phyloP scores from a whole-genome alignment of 2,797 vertebrate genomes.

The Urocyon cinereoargenteus region DNA sequence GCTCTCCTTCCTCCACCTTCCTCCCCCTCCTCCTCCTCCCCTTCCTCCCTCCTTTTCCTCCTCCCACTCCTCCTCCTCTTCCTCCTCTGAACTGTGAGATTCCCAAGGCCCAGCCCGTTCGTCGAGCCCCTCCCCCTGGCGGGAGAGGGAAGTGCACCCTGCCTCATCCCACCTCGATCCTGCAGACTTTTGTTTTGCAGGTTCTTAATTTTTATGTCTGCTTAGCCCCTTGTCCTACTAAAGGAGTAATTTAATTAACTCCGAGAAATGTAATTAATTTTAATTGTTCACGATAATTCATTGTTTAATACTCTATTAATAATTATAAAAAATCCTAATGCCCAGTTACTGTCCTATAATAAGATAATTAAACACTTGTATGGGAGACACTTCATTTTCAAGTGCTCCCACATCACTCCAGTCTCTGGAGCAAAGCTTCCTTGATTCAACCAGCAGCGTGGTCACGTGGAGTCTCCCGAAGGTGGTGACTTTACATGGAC shows the following conservation, averaged over 20 bases:
- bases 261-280: conserved; percentile 89
- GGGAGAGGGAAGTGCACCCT: neutral
- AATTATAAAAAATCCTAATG: conserved; percentile 80
- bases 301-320: conserved; percentile 87
- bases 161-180: accelerated
- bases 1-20: neutral
- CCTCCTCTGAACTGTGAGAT: accelerated
- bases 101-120: neutral
- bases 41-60: neutral
- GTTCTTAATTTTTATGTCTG: conserved; percentile 74
- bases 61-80: neutral
- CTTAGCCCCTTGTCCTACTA: conserved; percentile 76
- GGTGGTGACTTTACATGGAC: neutral
- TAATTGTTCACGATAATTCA: conserved; percentile 88
- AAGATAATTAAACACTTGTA: conserved; percentile 83
- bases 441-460: accelerated
- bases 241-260: conserved; percentile 88
- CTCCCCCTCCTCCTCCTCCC: neutral
- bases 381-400: conserved; percentile 75
- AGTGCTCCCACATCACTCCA: neutral
- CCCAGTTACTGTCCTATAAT: conserved; percentile 82
- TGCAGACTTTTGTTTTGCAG: neutral
- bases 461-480: neutral
- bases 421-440: neutral
- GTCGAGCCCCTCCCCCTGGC: neutral